Evolutionary conservation across 2,797 vertebrate species (phyloP).

Genomic region (Semotilus atromaculatus): DNA sequence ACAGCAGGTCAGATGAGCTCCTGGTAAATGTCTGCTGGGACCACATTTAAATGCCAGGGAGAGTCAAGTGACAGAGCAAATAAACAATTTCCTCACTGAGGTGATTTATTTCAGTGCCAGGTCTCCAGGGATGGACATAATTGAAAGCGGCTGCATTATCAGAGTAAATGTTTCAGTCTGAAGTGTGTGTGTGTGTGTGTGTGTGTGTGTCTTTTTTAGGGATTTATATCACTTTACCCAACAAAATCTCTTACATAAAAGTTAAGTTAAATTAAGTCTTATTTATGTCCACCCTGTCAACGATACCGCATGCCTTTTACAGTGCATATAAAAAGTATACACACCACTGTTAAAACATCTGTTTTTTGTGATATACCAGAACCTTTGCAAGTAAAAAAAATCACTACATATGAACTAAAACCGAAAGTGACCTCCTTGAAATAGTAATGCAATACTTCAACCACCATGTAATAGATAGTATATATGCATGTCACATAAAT

Average conservation of each 20-base stretch:
- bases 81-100: conserved; percentile 65
- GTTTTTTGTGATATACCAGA: not conserved
- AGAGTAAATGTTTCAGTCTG: conserved; percentile 64
- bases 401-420: too few relatives aligned
- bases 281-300: not conserved
- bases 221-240: not conserved
- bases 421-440: not conserved
- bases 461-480: not conserved
- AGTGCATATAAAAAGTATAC: not conserved
- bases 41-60: conserved; percentile 67
- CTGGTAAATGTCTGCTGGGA: conserved; percentile 51
- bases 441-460: not conserved
- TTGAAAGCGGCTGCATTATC: conserved; percentile 68
- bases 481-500: not conserved
- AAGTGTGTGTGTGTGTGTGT: conserved; percentile 23
- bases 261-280: not conserved
- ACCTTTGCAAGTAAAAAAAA: too few relatives aligned
- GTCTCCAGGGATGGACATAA: conserved; percentile 65
- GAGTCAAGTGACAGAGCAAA: conserved; percentile 63
- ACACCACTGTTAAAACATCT: not conserved
- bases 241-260: not conserved
- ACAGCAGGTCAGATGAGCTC: conserved; percentile 51
- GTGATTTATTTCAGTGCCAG: conserved; percentile 54
- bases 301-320: not conserved
- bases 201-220: too few relatives aligned